A percentile compares a stretch with the other conserved stretches of the same genome.
Conservation (phyloP, 1,140 invertebrate genomes). For the Drosophila subpulchrella region DNA sequence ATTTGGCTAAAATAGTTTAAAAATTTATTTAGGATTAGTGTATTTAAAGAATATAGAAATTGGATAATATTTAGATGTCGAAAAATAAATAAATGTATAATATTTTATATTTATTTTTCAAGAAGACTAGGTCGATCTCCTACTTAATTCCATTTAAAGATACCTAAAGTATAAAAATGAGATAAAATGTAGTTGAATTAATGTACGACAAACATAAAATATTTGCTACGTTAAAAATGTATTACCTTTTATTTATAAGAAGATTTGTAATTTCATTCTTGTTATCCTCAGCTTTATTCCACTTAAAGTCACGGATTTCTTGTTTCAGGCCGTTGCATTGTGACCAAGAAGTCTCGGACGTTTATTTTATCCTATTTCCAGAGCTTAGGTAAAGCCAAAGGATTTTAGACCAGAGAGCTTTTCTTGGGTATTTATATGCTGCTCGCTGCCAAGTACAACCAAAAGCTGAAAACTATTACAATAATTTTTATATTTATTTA, state of each 20-base stretch:
- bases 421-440: constrained; percentile 40
- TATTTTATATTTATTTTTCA: too few relatives aligned
- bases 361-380: constrained; percentile 50
- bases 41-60: too few relatives aligned
- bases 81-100: too few relatives aligned
- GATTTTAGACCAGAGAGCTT: constrained; percentile 39
- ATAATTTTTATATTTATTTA: constrained; percentile 62
- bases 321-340: constrained; percentile 25
- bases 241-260: too few relatives aligned
- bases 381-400: constrained; percentile 55
- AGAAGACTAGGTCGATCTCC: too few relatives aligned
- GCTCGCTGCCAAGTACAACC: constrained; percentile 55
- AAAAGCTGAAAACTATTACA: constrained; percentile 30
- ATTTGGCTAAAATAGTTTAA: background rate
- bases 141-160: too few relatives aligned
- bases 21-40: too few relatives aligned
- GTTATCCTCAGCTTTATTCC: background rate
- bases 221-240: too few relatives aligned
- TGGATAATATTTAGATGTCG: too few relatives aligned
- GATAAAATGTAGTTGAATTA: too few relatives aligned
- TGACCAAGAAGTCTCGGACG: constrained; percentile 7
- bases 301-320: constrained; percentile 2
- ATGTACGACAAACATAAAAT: too few relatives aligned
- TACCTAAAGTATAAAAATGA: too few relatives aligned
- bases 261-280: background rate